Evolutionary conservation across 2,888 invertebrate genomes (phyloP).

Genomic region (Aquatica leii): DNA sequence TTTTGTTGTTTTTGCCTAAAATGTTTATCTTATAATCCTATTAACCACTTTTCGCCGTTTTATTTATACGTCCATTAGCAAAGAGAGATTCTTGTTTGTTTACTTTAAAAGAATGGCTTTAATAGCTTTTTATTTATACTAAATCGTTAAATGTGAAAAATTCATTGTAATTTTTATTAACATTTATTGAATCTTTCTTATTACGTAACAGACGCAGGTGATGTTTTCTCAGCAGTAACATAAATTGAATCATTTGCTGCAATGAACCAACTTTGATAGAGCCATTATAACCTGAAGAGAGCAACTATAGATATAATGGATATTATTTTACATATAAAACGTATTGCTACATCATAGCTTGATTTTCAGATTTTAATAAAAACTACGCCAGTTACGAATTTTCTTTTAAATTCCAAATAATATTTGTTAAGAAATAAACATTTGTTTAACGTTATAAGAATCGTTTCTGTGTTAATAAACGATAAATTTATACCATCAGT

Average conservation of each 20-base stretch:
- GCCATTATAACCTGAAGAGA: conserved; percentile 35
- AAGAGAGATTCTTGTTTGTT: conserved; percentile 33
- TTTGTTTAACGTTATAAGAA: no score
- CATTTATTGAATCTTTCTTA: conserved; percentile 6
- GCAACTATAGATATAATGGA: conserved; percentile 29
- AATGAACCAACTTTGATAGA: conserved; percentile 36
- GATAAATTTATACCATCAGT: no score
- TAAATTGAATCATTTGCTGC: conserved; percentile 46
- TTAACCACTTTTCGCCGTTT: conserved; percentile 38
- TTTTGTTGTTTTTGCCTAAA: conserved; percentile 28
- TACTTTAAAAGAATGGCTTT: conserved; percentile 30
- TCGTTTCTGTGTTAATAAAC: no score
- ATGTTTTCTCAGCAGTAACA: conserved; percentile 44
- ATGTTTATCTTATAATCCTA: conserved; percentile 34
- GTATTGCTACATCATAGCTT: conserved; percentile 22
- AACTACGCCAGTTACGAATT: no score
- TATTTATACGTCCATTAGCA: conserved; percentile 46
- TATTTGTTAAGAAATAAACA: no score
- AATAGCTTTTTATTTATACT: conserved; percentile 32
- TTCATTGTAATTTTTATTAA: neutral
- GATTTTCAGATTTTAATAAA: no score
- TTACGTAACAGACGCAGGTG: conserved; percentile 39
- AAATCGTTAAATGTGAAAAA: neutral
- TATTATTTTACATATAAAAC: conserved; percentile 23
- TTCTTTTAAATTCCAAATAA: no score